phyloP scores from a whole-genome alignment of 2,797 vertebrate genomes.

The Sebastes oblongus region DNA sequence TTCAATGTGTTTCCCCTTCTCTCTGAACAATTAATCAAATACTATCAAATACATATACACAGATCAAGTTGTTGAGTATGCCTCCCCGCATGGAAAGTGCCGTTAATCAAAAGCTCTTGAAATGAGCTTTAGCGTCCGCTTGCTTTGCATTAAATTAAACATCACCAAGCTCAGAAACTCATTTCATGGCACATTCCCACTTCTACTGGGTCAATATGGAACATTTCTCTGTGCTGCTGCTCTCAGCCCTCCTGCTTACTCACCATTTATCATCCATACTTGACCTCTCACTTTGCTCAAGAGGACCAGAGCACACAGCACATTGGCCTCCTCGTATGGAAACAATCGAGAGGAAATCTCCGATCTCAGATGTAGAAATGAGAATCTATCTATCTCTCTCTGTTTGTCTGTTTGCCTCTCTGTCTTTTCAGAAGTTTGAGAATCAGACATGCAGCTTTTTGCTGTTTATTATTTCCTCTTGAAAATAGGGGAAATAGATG shows the following conservation, averaged over 20 bases:
- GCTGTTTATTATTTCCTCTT: not conserved
- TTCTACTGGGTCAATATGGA: conserved; percentile 54
- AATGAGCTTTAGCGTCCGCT: conserved; percentile 54
- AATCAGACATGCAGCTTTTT: not conserved
- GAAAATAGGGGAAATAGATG: not conserved
- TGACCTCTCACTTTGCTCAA: conserved; percentile 53
- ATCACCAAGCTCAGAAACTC: conserved; percentile 62
- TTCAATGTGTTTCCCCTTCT: not conserved
- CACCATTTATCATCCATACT: conserved; percentile 52
- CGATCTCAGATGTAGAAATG: not conserved
- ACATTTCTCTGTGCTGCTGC: conserved; percentile 34
- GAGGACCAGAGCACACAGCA: conserved; percentile 27
- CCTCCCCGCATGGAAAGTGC: conserved; percentile 13
- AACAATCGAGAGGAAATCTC: not conserved
- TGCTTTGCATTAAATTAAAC: conserved; percentile 71
- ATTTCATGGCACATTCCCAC: conserved; percentile 72
- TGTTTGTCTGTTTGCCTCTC: not conserved
- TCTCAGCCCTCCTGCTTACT: conserved; percentile 27
- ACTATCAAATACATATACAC: not conserved
- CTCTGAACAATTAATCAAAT: conserved; percentile 1
- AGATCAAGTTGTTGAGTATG: conserved; percentile 22
- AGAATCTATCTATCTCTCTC: not conserved
- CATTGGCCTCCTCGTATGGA: conserved; percentile 1
- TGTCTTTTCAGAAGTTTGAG: not conserved
- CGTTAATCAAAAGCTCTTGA: conserved; percentile 38